Conservation (phyloP, 2,797 vertebrate species). For the Semotilus atromaculatus region DNA sequence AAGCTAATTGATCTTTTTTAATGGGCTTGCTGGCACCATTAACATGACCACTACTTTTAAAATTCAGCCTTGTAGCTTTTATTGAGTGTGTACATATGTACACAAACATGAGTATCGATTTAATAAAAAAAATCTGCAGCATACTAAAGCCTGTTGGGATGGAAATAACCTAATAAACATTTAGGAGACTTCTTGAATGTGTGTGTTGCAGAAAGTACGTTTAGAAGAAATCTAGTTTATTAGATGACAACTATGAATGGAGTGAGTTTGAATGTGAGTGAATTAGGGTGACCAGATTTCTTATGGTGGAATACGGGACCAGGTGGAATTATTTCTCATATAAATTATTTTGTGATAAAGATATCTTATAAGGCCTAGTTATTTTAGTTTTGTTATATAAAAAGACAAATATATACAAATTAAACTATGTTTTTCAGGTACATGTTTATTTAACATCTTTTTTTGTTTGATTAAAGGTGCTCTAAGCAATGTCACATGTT, state of each 20-base stretch:
- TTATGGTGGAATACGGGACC: too few species aligned
- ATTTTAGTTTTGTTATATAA: too few species aligned
- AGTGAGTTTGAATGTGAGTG: neutral
- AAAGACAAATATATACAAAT: too few species aligned
- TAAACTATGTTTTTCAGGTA: too few species aligned
- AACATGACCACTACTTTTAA: neutral
- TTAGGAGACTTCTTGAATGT: slow-evolving; percentile 39
- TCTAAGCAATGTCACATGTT: too few species aligned
- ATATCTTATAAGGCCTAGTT: too few species aligned
- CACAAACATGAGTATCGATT: slow-evolving; percentile 73
- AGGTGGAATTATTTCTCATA: too few species aligned
- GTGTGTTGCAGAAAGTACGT: neutral
- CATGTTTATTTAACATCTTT: too few species aligned
- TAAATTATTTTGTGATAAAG: too few species aligned
- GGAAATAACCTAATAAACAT: slow-evolving; percentile 3
- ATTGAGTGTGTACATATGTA: neutral
- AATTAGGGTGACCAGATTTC: too few species aligned
- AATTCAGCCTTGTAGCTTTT: slow-evolving; percentile 5
- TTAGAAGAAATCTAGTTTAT: slow-evolving; percentile 4
- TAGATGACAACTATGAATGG: slow-evolving; percentile 26
- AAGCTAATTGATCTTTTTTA: slow-evolving; percentile 40
- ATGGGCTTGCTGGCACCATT: slow-evolving; percentile 25
- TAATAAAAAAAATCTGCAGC: slow-evolving; percentile 69
- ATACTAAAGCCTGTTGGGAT: slow-evolving; percentile 57
- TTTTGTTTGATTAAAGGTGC: too few species aligned